Conservation (phyloP, 2,113 vertebrate genomes). For the Neodon shergylaensis region DNA sequence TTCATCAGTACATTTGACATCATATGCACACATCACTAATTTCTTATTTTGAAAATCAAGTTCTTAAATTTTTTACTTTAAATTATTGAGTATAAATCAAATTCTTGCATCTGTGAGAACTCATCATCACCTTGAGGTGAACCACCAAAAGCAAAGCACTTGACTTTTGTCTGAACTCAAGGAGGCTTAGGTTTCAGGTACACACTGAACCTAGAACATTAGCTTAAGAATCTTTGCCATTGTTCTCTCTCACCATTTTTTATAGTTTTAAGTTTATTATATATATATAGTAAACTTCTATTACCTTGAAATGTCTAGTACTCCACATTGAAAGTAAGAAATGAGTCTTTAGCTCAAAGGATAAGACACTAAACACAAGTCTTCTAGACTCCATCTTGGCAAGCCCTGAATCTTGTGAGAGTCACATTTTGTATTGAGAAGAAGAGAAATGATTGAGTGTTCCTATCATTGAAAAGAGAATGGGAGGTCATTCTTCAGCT, state of each 20-base stretch:
- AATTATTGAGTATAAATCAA: not conserved
- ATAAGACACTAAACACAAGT: not conserved
- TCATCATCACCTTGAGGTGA: not conserved
- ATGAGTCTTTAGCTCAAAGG: not conserved
- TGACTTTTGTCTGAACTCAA: not conserved
- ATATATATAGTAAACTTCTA: fast-evolving
- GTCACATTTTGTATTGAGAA: not conserved
- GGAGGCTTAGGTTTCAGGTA: not conserved
- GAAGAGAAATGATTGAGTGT: not conserved
- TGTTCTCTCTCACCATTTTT: not conserved
- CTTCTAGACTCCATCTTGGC: not conserved
- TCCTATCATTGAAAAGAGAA: not conserved
- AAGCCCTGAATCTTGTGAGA: not conserved
- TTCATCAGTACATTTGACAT: not conserved
- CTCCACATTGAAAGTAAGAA: not conserved
- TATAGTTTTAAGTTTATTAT: too few relatives aligned
- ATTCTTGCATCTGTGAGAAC: not conserved
- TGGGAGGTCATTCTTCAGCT: not conserved
- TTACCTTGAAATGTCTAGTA: not conserved
- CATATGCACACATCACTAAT: not conserved
- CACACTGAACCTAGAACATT: not conserved
- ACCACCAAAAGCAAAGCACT: not conserved
- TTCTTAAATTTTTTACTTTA: not conserved
- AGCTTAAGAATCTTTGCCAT: not conserved
- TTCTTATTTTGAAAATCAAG: not conserved